A percentile compares a stretch with the other conserved stretches of the same genome.
Conservation (phyloP, 2,113 vertebrate species). For the Grallaria varia region DNA sequence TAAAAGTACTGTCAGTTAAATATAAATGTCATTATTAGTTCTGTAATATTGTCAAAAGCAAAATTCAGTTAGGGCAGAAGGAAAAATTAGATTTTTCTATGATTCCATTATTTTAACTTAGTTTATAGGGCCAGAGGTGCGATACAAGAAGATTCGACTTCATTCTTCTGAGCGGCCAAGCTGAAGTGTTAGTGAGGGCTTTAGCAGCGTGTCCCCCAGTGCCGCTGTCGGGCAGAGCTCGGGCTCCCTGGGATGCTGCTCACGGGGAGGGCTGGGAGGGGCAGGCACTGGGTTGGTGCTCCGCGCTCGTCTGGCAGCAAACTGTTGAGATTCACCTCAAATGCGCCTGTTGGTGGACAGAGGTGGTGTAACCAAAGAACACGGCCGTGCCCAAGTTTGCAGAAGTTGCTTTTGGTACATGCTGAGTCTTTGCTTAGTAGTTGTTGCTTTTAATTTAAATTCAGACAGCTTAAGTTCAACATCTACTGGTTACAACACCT, state of each 20-base stretch:
- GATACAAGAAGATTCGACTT: not conserved
- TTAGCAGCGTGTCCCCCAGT: not conserved
- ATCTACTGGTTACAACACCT: not conserved
- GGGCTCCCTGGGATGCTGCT: not conserved
- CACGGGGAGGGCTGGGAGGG: not conserved
- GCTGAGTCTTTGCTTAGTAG: not conserved
- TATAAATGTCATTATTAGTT: not conserved
- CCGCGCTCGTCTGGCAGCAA: not conserved
- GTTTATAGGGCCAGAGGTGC: not conserved
- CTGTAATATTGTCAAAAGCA: not conserved
- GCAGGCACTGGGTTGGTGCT: not conserved
- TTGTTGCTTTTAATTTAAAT: not conserved
- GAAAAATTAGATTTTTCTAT: not conserved
- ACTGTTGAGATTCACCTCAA: not conserved
- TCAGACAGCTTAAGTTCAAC: not conserved
- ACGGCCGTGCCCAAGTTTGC: not conserved
- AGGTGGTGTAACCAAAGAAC: not conserved
- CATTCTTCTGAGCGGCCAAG: not conserved
- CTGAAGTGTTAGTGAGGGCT: not conserved
- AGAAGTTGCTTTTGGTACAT: not conserved
- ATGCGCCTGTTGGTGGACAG: not conserved
- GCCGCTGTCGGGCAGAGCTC: not conserved
- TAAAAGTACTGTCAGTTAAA: not conserved
- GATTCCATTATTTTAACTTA: not conserved
- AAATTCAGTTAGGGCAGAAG: not conserved